Base-by-base conservation (phyloP, 2,113 vertebrate species). In the Marcusenius ussheri region DNA sequence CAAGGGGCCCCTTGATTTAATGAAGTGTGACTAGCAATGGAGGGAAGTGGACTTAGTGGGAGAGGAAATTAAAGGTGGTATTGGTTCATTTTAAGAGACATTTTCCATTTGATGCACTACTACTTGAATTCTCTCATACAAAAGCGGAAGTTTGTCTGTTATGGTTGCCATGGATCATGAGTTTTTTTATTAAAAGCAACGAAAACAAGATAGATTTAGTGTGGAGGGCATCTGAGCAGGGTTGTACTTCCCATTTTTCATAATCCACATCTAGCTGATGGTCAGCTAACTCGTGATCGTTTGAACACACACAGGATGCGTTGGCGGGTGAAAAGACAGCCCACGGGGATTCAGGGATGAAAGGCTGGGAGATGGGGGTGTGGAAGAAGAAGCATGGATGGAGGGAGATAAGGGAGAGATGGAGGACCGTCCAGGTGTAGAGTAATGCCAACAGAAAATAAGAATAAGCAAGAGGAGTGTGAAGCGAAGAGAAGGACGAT, bases 1-100 rank as follows among this genome's bases (percentile, higher is more conserved):
- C 46, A 91, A 31, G 27, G 27, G 17, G 91, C 92, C 90, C 91
- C 90, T 92, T 90, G 89, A 89, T 92, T 94, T 95, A 96, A 95
- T 94, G 92, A 92, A 94, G 92, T 70, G 62, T 70, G 56, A 47
- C 35, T 74, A 66, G n/a, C 50, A 47, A 66, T 51, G 31, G 27
- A 45, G 74, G 13, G 17, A n/a, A 42, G 19, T 19, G 66, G 31
- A 58, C 15, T 35, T 53, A 58, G 24, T 56, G 11, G 58, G 13
- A 50, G 86, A 31, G 5, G 15, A 46, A 70, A 46, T 45, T 50
- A 90, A 58, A 35, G 89, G 35, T n/a, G 62, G 27, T 88, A 88
- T 21, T 35, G 19, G n/a, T 27, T 53, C 50, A 31, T 17, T 19
- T 42, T 51, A 7, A 7, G 51, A n/a, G 89, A n/a, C 17, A 10